These are phyloP conservation scores for Xyliphius kryptos DNA, from an alignment of 2,113 vertebrate species.

Conservation along the genomic window DNA sequence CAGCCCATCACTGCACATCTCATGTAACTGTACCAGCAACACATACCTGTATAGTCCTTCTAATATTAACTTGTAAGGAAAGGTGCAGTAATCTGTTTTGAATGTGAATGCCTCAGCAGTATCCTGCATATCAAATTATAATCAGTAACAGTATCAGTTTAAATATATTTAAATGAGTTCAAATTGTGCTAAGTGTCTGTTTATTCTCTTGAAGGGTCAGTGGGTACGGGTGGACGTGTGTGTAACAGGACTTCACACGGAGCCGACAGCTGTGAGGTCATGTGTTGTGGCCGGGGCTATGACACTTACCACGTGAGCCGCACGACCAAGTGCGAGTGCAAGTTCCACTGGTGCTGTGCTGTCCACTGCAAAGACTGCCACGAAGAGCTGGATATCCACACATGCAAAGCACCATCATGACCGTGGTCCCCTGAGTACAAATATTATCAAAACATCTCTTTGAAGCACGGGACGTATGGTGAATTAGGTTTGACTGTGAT, in stretches of 20 bases:
- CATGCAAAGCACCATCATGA: slow-evolving; percentile 83
- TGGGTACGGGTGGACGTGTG: slow-evolving; percentile 80
- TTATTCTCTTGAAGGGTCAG: slow-evolving; percentile 70
- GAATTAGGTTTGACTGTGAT: too few species aligned
- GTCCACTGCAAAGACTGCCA: slow-evolving; percentile 90
- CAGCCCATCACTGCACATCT: slow-evolving; percentile 16
- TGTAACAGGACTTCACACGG: slow-evolving; percentile 84
- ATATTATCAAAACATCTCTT: too few species aligned
- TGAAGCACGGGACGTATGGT: too few species aligned
- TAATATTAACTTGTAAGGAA: not conserved
- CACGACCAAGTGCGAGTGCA: slow-evolving; percentile 88
- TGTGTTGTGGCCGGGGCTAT: slow-evolving; percentile 93
- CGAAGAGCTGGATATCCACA: slow-evolving; percentile 83
- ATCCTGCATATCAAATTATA: too few species aligned
- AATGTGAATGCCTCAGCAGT: not conserved
- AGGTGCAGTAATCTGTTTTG: not conserved
- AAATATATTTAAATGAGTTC: not conserved
- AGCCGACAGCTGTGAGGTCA: slow-evolving; percentile 88
- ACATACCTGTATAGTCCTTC: too few species aligned
- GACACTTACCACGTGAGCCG: slow-evolving; percentile 80
- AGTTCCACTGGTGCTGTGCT: slow-evolving; percentile 93
- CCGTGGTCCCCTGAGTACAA: too few species aligned
- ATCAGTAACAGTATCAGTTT: too few species aligned
- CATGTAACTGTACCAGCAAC: slow-evolving; percentile 24
- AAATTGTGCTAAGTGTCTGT: too few species aligned